These are phyloP conservation scores for Sebastes schlegelii DNA, from an alignment of 2,113 vertebrate genomes.

Conservation along the genomic window DNA sequence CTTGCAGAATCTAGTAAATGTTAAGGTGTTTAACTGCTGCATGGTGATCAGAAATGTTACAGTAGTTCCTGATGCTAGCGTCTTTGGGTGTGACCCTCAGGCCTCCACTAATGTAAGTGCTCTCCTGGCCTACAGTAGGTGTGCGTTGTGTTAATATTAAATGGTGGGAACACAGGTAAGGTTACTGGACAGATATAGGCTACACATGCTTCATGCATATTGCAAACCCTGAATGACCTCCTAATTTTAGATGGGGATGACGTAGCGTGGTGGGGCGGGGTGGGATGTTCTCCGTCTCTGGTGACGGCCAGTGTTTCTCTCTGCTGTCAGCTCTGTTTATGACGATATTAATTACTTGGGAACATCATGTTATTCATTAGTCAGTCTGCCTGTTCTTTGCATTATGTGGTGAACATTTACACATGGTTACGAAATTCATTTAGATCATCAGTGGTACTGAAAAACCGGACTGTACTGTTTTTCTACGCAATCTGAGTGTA, in stretches of 20 bases:
- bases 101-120: conserved; percentile 21
- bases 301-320: conserved; percentile 45
- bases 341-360: background rate
- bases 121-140: conserved; percentile 1
- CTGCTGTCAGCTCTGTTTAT: conserved; percentile 31
- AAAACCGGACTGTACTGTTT: no score
- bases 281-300: conserved; percentile 45
- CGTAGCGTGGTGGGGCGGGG: conserved; percentile 5
- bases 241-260: conserved; percentile 62
- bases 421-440: background rate
- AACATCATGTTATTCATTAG: background rate
- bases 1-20: background rate
- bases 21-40: background rate
- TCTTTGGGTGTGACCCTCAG: background rate
- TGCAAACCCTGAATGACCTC: conserved; percentile 60
- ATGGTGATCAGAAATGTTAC: background rate
- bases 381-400: background rate
- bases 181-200: conserved; percentile 50
- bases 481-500: no score
- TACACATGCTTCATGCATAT: conserved; percentile 63
- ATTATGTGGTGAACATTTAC: background rate
- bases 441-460: no score
- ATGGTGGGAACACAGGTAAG: conserved; percentile 58
- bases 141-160: conserved; percentile 52
- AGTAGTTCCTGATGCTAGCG: background rate